phyloP scores from a whole-genome alignment of 2,113 vertebrate species.

The Phycodurus eques region DNA sequence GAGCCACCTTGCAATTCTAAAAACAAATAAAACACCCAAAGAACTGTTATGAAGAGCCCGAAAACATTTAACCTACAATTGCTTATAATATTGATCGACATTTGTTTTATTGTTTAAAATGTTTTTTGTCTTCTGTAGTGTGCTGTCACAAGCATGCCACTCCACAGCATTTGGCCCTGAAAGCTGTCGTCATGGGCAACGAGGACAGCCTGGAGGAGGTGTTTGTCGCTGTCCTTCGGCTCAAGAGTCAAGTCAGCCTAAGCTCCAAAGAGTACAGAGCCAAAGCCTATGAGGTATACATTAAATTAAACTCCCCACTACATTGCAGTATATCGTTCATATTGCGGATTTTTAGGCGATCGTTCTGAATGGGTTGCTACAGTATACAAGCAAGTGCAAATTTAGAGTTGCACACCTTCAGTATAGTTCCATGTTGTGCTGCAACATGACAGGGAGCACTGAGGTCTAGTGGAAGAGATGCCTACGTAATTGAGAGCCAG shows the following conservation, averaged over 20 bases:
- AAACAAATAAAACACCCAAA: too few relatives aligned
- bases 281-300: constrained; percentile 91
- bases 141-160: constrained; percentile 51
- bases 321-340: not conserved
- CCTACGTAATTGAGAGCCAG: too few relatives aligned
- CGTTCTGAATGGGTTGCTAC: not conserved
- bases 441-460: too few relatives aligned
- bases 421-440: too few relatives aligned
- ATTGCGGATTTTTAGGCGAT: too few relatives aligned
- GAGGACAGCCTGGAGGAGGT: constrained; percentile 85
- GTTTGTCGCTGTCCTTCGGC: constrained; percentile 94
- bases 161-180: constrained; percentile 54
- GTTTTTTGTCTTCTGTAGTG: not conserved
- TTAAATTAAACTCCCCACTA: not conserved
- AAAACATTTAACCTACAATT: not conserved
- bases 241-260: constrained; percentile 92
- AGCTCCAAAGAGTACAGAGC: constrained; percentile 95
- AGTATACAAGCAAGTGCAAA: not conserved
- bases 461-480: too few relatives aligned
- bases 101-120: not conserved
- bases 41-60: not conserved
- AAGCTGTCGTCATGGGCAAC: constrained; percentile 82
- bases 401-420: not conserved
- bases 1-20: too few relatives aligned
- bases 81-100: not conserved